Evolutionary conservation across 2,888 invertebrate species (phyloP).

Genomic region (Fissipunctia ypsillon): DNA sequence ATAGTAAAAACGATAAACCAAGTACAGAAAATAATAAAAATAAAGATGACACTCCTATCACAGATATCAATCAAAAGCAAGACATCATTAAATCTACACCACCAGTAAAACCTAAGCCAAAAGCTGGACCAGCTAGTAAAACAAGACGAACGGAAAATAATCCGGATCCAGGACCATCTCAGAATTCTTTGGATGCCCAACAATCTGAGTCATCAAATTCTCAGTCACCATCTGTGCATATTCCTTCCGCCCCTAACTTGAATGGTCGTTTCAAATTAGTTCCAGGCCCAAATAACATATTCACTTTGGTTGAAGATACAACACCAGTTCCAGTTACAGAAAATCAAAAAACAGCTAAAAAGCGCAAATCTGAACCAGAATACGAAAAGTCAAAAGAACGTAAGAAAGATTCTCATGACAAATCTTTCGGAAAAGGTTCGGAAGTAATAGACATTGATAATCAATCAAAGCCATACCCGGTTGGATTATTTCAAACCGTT

Average conservation of each 20-base stretch:
- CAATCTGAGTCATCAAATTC: constrained; percentile 50
- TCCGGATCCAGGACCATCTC: constrained; percentile 44
- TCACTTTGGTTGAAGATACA: constrained; percentile 81
- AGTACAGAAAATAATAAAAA: constrained; percentile 30
- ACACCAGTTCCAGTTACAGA: constrained; percentile 32
- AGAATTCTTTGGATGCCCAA: constrained; percentile 28
- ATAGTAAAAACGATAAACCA: constrained; percentile 44
- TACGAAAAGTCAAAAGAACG: constrained; percentile 43
- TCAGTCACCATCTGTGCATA: constrained; percentile 71
- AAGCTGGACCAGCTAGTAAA: constrained; percentile 85
- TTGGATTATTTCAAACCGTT: constrained; percentile 84
- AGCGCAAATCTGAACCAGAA: constrained; percentile 52
- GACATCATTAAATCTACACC: constrained; percentile 31
- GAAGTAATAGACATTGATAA: constrained; percentile 72
- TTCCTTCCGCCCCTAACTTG: constrained; percentile 77
- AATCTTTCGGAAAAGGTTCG: constrained; percentile 35
- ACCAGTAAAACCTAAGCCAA: constrained; percentile 75
- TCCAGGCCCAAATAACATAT: constrained; percentile 86
- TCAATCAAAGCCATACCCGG: constrained; percentile 81
- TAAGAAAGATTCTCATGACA: constrained; percentile 36
- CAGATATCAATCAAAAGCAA: constrained; percentile 13
- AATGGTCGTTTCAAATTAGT: constrained; percentile 83
- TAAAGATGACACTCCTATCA: neutral
- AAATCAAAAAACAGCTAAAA: constrained; percentile 51
- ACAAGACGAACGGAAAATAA: constrained; percentile 68